Base-by-base conservation (phyloP, 1,140 invertebrate genomes). In the Ganaspis sp. region DNA sequence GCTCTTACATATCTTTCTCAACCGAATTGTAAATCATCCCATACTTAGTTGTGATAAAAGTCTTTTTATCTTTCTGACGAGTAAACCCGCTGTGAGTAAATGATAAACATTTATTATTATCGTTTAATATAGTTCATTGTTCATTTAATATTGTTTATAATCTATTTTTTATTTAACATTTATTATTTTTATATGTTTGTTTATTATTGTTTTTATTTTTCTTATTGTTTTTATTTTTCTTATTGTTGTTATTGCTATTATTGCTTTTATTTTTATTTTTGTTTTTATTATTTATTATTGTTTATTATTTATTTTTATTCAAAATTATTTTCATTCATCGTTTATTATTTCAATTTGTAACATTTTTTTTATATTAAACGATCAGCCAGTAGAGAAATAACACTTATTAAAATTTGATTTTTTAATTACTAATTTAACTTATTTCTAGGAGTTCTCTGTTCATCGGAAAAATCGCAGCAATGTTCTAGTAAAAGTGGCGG, bases 1-100 rank as follows among this genome's bases (percentile, higher is more conserved):
- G 75, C 90, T 94, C n/a, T 90, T 96, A 37, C 93, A 96, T 84
- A 92, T 94, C 77, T 96, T 95, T 88, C 89, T 96, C 9, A 93
- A 93, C 58, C 89, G 94, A 64, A 81, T 94, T 15, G 91, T 93
- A 23, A 93, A 93, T 82, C 95, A 96, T 90, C 95, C 95, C 1
- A 95, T 96, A 71, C 88, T 96, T 12, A 95, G 95, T 75, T 95
- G 93, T 83, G 93, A 95, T 85, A 93, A 93, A 85, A 93, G 93
- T 89, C 90, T 95, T 38, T 92, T 94, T 74, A 89, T 94, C 42
- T 96, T 96, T 87, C 90, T 96, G 12, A 95, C 94, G 15, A 92
- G 94, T 8, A 94, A 94, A 88, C 92, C 93, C 77, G 88, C 92
- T 49, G 94, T 95, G 90, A 88, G 90, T 91, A 8, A n/a, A 26